Base-by-base conservation (phyloP, 2,888 invertebrate species). In the Drosophila macrothrix region DNA sequence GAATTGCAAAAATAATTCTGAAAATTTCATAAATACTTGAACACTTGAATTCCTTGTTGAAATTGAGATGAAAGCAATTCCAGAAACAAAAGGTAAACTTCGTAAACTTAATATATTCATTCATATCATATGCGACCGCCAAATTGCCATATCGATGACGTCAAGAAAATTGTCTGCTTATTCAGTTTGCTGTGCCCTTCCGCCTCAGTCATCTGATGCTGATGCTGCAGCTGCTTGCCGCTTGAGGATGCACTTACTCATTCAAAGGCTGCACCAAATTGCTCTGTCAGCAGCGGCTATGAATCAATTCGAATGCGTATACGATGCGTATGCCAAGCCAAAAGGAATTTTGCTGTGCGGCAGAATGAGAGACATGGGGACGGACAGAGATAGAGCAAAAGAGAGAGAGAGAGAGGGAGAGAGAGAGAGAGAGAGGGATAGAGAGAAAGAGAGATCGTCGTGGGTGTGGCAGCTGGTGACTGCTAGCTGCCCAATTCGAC, bases 81-180 rank as follows among this genome's bases (percentile, higher is more conserved):
- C 28, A 35, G 39, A 61, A 59, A 22, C 35, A 59, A n/a, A 14
- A 19, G 33, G 31, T 33, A 33, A 33, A 3, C 12, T n/a, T n/a
- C 28, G 25, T 12, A 63, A 74, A 60, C 67, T 67, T 59, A 64
- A 69, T 67, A 55, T 37, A 64, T 81, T 64, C 66, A 68, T 78
- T 63, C 73, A 71, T 74, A 67, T 74, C 52, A 72, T 67, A 52
- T 74, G 56, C 33, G 58, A 10, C 50, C 25, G 43, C 37, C 56
- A 78, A 88, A 86, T 86, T 73, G 82, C 72, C 70, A 77, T 71
- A 86, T 81, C 73, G 77, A 72, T 84, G 88, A 79, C 71, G 71
- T 75, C 78, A 80, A 76, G 80, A 76, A 82, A 87, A 89, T 89
- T 66, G 73, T 89, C 67, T 68, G 89, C 70, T 84, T 74, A 78